Evolutionary conservation across 2,888 invertebrate genomes (phyloP), one percentile per base, ranked within the genome.

Genomic region (Cabera pusaria): DNA sequence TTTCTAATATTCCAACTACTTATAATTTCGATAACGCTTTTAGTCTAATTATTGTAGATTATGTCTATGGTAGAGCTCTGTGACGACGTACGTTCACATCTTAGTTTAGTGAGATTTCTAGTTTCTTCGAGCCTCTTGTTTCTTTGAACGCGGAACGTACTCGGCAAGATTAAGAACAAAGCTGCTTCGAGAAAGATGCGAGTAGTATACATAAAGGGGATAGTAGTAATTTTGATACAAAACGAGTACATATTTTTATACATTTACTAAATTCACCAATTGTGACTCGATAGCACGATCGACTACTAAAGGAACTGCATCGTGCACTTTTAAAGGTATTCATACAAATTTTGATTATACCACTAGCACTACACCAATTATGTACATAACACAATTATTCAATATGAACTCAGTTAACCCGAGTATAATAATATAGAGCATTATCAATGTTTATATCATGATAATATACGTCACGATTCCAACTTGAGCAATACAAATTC

Each of bases 301-400:
- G 66, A 77, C 85, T 86, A 84, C 76, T 56, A 80, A 76, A 87
- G 88, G 88, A 88, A 87, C 88, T 87, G 84, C 79, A 78, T 87
- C 88, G 88, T 87, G 88, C 88, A 77, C 23, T 80, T 73, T 66
- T 67, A 76, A 74, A 71, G 73, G 69, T 74, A 41, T 76, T 70
- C 67, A 72, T 86, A 78, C 73, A 78, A 73, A 82, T 81, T 85
- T 83, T 72, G 80, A 83, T 60, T 66, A 64, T 55, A 68, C 64
- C 56, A 63, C 69, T 75, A 71, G 42, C 60, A 62, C 74, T 77
- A 50, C 74, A 72, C 64, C 73, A 72, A 63, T 56, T 65, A 61
- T 64, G 62, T 71, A 81, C 40, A 32, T 22, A 20, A 49, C 56
- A 57, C 59, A 61, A 45, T 47, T 52, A 65, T 61, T 20, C 22